These are phyloP conservation scores for Opisthocomus hoazin DNA, from an alignment of 2,113 vertebrate species.

Conservation along the genomic window DNA sequence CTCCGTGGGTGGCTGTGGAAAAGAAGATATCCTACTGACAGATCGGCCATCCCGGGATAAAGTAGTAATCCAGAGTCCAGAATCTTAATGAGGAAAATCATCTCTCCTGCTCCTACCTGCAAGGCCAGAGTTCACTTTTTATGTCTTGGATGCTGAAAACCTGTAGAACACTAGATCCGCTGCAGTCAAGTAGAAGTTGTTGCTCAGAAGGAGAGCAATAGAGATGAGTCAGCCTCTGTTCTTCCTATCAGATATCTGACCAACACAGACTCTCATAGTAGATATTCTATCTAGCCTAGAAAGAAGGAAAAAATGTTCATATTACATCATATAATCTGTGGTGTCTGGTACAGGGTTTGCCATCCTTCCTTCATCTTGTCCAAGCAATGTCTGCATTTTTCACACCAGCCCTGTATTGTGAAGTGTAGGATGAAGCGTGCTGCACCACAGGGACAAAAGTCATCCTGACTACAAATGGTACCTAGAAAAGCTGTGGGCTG, in stretches of 20 bases:
- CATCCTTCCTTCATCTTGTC: background rate
- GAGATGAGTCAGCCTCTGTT: background rate
- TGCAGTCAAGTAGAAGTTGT: background rate
- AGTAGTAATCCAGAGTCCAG: background rate
- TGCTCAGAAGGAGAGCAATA: background rate
- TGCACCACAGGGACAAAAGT: background rate
- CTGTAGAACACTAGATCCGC: background rate
- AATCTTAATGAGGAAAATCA: background rate
- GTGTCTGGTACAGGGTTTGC: background rate
- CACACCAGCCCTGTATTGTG: background rate
- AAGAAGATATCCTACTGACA: background rate
- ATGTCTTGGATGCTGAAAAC: background rate
- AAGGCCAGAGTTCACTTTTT: background rate
- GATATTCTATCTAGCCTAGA: background rate
- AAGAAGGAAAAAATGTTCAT: background rate
- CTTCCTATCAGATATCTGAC: background rate
- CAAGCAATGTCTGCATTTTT: background rate
- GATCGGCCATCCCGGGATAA: rapidly evolving
- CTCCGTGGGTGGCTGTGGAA: background rate
- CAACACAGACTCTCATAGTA: background rate
- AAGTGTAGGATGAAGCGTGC: background rate
- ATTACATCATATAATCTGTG: background rate
- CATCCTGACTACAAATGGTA: background rate
- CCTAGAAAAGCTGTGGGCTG: background rate
- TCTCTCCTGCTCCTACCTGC: background rate